A percentile compares a stretch with the other conserved stretches of the same genome.
Conservation (phyloP, 2,113 vertebrate species). For the Coregonus clupeaformis region DNA sequence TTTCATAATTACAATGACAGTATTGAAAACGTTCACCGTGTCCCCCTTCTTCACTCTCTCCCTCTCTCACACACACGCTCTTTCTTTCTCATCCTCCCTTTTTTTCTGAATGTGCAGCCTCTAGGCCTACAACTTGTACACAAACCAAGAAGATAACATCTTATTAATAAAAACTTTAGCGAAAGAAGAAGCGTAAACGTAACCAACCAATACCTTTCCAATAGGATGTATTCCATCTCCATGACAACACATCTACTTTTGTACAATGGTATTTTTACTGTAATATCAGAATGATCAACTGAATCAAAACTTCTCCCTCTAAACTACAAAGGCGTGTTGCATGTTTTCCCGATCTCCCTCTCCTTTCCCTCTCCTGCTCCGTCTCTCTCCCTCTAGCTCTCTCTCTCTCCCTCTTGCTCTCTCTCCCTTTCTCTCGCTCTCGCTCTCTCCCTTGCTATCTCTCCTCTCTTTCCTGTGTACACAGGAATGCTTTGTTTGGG, state of each 20-base stretch:
- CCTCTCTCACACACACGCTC: background rate
- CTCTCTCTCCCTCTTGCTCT: conserved; percentile 5
- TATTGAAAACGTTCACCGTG: conserved; percentile 45
- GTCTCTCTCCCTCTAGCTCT: background rate
- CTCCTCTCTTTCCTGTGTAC: conserved; percentile 49
- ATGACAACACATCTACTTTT: conserved; percentile 48
- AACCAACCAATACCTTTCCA: conserved; percentile 51
- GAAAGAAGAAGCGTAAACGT: background rate
- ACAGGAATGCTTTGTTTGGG: conserved; percentile 76
- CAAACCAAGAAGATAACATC: background rate
- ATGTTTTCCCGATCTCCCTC: conserved; percentile 39
- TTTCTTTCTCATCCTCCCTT: background rate
- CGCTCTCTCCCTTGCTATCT: conserved; percentile 14
- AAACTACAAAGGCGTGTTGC: conserved; percentile 42
- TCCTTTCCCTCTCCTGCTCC: conserved; percentile 7
- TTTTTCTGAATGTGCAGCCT: background rate
- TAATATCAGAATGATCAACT: conserved; percentile 29
- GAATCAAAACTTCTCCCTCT: conserved; percentile 46
- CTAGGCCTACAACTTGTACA: background rate
- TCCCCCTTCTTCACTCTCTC: background rate
- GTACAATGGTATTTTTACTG: conserved; percentile 32
- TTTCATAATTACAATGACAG: conserved; percentile 51
- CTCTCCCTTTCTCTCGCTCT: conserved; percentile 2
- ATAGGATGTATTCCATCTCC: conserved; percentile 63
- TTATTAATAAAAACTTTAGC: background rate